These are phyloP conservation scores for Coregonus ussuriensis DNA, from an alignment of 2,797 vertebrate species.

Conservation along the genomic window DNA sequence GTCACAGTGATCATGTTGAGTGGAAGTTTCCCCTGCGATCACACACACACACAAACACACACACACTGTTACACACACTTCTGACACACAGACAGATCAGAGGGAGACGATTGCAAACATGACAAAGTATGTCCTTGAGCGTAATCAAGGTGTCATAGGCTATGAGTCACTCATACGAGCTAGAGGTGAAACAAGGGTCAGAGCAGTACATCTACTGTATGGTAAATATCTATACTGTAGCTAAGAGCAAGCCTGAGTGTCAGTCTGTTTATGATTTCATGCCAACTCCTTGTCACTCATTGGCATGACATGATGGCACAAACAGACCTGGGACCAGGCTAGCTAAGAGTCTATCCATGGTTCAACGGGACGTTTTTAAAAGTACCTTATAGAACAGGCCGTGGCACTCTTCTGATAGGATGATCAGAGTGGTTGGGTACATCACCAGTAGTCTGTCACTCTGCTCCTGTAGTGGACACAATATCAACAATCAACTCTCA, in stretches of 20 bases:
- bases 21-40: slow-evolving; percentile 89
- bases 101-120: not conserved
- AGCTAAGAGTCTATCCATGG: not conserved
- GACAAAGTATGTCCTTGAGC: not conserved
- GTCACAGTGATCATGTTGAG: slow-evolving; percentile 89
- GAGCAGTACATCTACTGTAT: not conserved
- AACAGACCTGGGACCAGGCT: not conserved
- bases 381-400: slow-evolving; percentile 91
- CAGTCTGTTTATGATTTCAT: not conserved
- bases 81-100: not conserved
- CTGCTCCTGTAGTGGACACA: slow-evolving; percentile 79
- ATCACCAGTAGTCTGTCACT: slow-evolving; percentile 88
- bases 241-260: not conserved
- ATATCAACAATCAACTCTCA: not conserved
- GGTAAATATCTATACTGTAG: too few relatives aligned
- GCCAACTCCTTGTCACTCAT: not conserved
- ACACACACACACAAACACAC: slow-evolving; percentile 15
- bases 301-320: not conserved
- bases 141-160: not conserved
- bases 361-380: not conserved
- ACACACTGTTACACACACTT: not conserved
- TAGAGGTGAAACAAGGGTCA: not conserved
- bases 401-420: slow-evolving; percentile 85
- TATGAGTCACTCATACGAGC: not conserved
- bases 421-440: slow-evolving; percentile 88